A percentile compares a stretch with the other conserved stretches of the same genome.
phyloP scores from a whole-genome alignment of 2,797 vertebrate species.

The Pantherophis vulpinus region DNA sequence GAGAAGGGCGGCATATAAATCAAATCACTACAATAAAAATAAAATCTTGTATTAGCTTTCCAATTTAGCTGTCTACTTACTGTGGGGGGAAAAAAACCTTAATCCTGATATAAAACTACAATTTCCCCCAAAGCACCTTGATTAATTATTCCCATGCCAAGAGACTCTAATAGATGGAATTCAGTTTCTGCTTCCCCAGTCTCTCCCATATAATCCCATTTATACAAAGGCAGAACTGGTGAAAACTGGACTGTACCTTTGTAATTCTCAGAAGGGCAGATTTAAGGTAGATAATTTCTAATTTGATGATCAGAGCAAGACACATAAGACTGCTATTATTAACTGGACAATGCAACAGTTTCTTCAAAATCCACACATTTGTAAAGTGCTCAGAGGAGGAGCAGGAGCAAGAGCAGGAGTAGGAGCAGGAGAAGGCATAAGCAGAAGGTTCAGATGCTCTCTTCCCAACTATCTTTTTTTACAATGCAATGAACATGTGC shows the following conservation, averaged over 20 bases:
- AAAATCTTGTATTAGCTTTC: background rate
- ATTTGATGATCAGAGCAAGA: background rate
- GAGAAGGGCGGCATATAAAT: too few species aligned
- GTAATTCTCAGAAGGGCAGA: background rate
- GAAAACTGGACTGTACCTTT: background rate
- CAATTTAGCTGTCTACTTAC: background rate
- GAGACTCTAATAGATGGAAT: background rate
- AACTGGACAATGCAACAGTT: background rate
- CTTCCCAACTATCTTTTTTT: background rate
- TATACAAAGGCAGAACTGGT: background rate
- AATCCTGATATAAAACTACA: background rate
- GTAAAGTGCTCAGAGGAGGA: background rate
- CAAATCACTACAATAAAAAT: too few species aligned
- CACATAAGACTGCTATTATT: background rate
- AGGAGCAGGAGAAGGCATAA: background rate
- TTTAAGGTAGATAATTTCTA: background rate
- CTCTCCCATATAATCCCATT: background rate
- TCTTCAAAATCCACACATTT: background rate
- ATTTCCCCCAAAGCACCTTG: background rate
- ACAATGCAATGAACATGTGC: background rate
- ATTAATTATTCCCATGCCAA: background rate
- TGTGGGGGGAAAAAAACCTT: fast-evolving
- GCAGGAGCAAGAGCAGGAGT: background rate
- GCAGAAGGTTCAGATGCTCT: background rate
- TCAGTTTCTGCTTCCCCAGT: background rate